Percentiles rank a stretch among this genome's conserved stretches.
Conservation (phyloP, 1,140 invertebrate genomes). For the Drosophila obscura region DNA sequence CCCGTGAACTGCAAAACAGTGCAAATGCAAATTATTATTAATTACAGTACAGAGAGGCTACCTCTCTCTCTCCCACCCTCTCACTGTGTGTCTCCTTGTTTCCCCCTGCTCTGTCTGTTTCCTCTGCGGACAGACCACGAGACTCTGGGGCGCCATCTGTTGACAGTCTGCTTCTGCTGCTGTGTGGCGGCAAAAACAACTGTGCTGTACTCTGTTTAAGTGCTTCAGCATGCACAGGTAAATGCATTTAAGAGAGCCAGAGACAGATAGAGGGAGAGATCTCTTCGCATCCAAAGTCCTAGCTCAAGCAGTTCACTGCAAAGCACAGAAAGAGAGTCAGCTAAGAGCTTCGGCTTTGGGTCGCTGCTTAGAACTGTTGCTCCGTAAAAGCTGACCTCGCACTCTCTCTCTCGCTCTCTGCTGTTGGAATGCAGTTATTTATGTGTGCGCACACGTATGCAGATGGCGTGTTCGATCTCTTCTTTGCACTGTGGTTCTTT, state of each 20-base stretch:
- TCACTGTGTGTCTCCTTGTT: not conserved
- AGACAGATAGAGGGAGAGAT: conserved; percentile 20
- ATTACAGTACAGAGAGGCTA: conserved; percentile 45
- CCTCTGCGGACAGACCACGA: not conserved
- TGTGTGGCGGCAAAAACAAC: conserved; percentile 29
- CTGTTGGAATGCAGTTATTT: no score
- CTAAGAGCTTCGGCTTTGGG: no score
- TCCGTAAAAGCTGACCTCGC: no score
- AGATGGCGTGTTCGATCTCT: no score
- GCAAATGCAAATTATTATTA: conserved; percentile 56
- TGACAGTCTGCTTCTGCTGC: conserved; percentile 14
- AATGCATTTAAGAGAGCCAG: conserved; percentile 33
- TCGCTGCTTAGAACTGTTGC: no score
- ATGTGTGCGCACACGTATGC: no score
- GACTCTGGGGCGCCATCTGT: conserved; percentile 32
- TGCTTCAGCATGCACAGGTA: conserved; percentile 29
- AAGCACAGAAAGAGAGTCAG: no score
- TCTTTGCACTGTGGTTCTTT: no score
- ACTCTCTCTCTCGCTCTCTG: no score
- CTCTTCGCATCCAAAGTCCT: conserved; percentile 14
- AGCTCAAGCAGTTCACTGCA: not conserved
- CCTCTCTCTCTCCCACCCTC: not conserved
- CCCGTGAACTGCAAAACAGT: conserved; percentile 41
- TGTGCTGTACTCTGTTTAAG: conserved; percentile 12
- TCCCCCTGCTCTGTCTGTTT: no score